Base-by-base conservation (phyloP, 2,113 vertebrate species). In the Axis porcinus region DNA sequence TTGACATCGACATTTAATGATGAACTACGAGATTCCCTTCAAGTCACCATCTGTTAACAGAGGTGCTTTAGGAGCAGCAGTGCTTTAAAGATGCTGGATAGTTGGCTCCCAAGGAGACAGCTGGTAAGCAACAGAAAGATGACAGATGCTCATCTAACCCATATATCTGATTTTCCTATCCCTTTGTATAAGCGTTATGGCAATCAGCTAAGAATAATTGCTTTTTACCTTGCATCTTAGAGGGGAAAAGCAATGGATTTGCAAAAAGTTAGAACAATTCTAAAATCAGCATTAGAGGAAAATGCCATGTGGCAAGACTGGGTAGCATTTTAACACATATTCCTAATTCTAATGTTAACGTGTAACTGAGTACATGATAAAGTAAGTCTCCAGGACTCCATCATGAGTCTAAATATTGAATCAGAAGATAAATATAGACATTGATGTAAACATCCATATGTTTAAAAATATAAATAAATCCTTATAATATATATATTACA, bases 11-110 rank as follows among this genome's bases (percentile, higher is more conserved):
- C 91, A 55, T 94, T 96, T 98, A 96, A 97, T 93, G 89, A 97
- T 97, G 86, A 97, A 98, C 96, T 94, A 94, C 91, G 93, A 96
- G 67, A 91, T 86, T 86, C 94, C 96, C 86, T 95, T 94, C 76
- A 95, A 94, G 88, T 88, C 78, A 43, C 95, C 95, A 97, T 95
- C 98, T 97, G 96, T 94, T 86, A 91, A 58, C 92, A 97, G 82
- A 82, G 93, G 28, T 86, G 55, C 64, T 70, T 82, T 76, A 57
- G 93, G 40, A 54, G 60, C 88, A 93, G 76, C 12, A 33, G 45
- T 57, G 36, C 94, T 25, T 76, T 43, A 95, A 86, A 96, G 50
- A 97, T 95, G 82, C 57, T 95, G 83, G 67, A 30, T 93, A 90
- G 60, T 94, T 89, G 91, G 52, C 78, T 97, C 83, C n/a, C 33